Evolutionary conservation across 2,113 vertebrate genomes (phyloP).

Genomic region (Cochlearius cochlearius): DNA sequence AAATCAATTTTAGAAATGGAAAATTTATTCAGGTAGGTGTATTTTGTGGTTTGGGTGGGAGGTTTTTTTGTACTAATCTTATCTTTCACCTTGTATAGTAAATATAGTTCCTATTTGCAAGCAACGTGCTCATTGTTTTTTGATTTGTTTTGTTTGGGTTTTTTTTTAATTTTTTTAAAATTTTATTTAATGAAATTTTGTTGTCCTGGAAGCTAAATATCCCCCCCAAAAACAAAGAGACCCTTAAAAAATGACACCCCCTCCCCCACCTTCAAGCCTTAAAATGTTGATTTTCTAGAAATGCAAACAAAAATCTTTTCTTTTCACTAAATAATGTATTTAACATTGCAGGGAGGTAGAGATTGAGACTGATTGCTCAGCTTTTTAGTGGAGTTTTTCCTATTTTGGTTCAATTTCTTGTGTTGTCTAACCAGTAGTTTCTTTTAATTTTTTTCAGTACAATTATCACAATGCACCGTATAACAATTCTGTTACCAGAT

Average conservation of each 20-base stretch:
- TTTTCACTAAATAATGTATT: neutral
- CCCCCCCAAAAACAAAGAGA: neutral
- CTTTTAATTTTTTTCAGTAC: neutral
- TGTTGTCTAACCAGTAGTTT: neutral
- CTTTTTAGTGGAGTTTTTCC: neutral
- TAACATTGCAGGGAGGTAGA: neutral
- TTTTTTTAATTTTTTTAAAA: no score
- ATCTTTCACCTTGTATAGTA: neutral
- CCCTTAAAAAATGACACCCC: neutral
- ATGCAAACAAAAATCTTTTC: neutral
- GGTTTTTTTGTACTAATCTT: neutral
- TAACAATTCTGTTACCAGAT: neutral
- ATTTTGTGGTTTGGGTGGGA: neutral
- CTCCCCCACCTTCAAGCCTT: rapidly evolving
- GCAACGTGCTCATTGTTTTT: neutral
- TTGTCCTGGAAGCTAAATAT: neutral
- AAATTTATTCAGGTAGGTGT: neutral
- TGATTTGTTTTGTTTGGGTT: neutral
- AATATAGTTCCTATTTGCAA: neutral
- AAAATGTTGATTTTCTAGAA: neutral
- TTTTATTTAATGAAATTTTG: neutral
- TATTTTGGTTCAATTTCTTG: neutral
- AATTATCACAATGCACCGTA: neutral
- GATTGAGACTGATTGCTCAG: neutral
- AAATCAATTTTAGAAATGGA: neutral